Base-by-base conservation (phyloP, 2,113 vertebrate genomes). In the Varanus komodoensis region DNA sequence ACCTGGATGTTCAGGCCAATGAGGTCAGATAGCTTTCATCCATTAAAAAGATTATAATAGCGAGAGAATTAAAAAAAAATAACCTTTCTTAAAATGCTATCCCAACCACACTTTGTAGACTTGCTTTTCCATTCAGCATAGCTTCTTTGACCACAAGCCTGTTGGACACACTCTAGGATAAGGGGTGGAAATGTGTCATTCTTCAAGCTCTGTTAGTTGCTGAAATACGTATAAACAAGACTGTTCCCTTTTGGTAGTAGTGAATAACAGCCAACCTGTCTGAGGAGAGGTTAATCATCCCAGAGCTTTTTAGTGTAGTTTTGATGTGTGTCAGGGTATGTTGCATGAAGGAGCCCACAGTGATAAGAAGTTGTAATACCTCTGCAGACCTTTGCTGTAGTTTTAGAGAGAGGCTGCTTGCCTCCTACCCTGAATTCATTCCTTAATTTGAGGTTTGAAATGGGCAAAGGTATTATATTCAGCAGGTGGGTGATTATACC, bases 371-470 rank as follows among this genome's bases (percentile, higher is more conserved):
- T 0, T 15, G 17, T 54, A 15, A 64, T 64, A 64, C 17, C 61
- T 3, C 61, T 21, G 19, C n/a, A 88, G 44, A 52, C 85, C 82
- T 91, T 80, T 61, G 1, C 86, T 92, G 6, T 89, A 23, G 19
- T 29, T 27, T 50, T 71, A 27, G 14, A 71, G 44, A 32, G 14
- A 14, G 38, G 29, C 6, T 69, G 29, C 64, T 85, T 85, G 68
- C 48, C 44, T 50, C 44, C 29, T 52, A 48, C 48, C 32, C 14
- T 91, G 91, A 67, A 61, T 17, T 91, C 67, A 52, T 71, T 52
- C 67, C 89, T 90, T 84, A 50, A 83, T 90, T 91, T 29, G 48
- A 52, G 82, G 89, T 82, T 80, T 90, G 85, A 89, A 93, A 85
- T 89, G 69, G 71, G 77, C 91, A 80, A 52, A 86, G 74, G 69